Conservation (phyloP, 2,113 vertebrate species). For the Cyanoramphus novaezelandiae region DNA sequence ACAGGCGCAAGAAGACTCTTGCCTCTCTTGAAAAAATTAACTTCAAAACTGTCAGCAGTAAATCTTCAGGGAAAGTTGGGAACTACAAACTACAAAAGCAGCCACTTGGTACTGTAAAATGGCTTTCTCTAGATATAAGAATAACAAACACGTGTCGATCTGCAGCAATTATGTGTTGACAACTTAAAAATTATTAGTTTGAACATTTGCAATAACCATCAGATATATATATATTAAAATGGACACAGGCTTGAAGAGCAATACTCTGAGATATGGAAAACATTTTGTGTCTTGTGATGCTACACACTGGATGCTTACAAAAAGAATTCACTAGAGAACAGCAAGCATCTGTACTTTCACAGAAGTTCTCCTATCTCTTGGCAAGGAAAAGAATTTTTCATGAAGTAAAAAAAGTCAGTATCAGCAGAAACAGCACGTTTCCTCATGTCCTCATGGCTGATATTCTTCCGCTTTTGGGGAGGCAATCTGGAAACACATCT, state of each 20-base stretch:
- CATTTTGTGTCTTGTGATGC: neutral
- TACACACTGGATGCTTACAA: neutral
- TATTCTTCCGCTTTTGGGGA: neutral
- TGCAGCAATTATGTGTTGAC: neutral
- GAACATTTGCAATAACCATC: neutral
- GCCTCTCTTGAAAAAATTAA: neutral
- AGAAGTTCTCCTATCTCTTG: neutral
- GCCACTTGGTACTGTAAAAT: neutral
- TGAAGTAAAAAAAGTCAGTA: neutral
- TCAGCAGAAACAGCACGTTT: neutral
- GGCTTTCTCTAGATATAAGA: neutral
- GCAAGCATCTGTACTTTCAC: neutral
- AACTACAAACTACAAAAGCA: neutral
- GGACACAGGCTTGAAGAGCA: neutral
- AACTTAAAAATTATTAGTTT: neutral
- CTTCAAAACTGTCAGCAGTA: neutral
- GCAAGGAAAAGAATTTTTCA: neutral
- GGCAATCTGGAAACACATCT: neutral
- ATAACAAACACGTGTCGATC: neutral
- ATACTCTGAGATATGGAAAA: neutral
- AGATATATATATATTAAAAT: neutral
- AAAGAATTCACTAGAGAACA: neutral
- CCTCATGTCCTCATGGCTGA: neutral
- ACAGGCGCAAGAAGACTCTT: neutral
- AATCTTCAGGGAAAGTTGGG: neutral